Percentiles rank a stretch among this genome's conserved stretches.
Conservation (phyloP, 2,888 invertebrate genomes). For the Luffia ferchaultella region DNA sequence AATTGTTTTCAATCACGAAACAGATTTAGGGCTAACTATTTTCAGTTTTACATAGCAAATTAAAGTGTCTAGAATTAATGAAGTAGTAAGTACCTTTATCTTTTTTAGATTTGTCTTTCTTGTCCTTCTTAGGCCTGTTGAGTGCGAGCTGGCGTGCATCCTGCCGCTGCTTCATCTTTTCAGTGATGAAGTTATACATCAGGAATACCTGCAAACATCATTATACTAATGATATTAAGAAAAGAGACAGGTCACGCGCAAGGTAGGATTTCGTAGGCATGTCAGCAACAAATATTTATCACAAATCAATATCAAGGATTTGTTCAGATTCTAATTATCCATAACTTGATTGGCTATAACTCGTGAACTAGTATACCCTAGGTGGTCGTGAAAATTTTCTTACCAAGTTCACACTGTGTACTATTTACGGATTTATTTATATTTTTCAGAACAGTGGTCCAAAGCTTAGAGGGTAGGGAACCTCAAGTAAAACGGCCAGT, state of each 20-base stretch:
- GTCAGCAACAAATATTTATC: too few species aligned
- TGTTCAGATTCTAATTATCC: not conserved
- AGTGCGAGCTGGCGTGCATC: slow-evolving; percentile 63
- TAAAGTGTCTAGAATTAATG: too few species aligned
- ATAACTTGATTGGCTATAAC: too few species aligned
- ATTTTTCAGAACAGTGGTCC: too few species aligned
- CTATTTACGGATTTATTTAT: too few species aligned
- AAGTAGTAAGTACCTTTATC: slow-evolving; percentile 77
- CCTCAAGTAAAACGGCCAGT: too few species aligned
- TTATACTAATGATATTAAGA: not conserved
- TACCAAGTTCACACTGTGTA: too few species aligned
- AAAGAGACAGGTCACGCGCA: not conserved
- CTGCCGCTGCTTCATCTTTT: slow-evolving; percentile 80
- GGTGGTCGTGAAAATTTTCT: not conserved
- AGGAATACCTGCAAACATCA: slow-evolving; percentile 74
- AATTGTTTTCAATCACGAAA: too few species aligned
- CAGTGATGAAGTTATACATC: slow-evolving; percentile 90
- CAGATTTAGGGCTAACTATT: too few species aligned
- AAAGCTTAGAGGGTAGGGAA: too few species aligned
- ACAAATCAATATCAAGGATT: not conserved
- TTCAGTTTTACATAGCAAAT: too few species aligned
- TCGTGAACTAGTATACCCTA: too few species aligned
- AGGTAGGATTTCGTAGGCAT: not conserved
- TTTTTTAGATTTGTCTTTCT: slow-evolving; percentile 75
- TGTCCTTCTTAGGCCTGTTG: slow-evolving; percentile 66